Conservation (phyloP, 2,888 invertebrate genomes). For the Conchocele bisecta region DNA sequence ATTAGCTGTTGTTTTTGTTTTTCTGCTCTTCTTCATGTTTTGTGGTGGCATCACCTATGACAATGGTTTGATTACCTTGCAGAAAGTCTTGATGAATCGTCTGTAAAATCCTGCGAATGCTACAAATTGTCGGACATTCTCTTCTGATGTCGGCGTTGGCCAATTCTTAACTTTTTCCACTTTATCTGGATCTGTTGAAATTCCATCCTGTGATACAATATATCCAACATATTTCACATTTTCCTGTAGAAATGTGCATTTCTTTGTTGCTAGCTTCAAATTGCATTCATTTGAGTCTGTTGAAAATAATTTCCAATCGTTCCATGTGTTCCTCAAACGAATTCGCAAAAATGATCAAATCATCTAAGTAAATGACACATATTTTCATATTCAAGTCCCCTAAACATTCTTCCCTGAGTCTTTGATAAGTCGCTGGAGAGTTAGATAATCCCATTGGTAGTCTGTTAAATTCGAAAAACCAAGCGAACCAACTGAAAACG, state of each 20-base stretch:
- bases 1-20: too few species aligned
- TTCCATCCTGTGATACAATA: conserved; percentile 29
- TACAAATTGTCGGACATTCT: conserved; percentile 33
- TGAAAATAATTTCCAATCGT: conserved; percentile 33
- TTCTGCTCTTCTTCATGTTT: neutral
- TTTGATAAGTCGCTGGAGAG: conserved; percentile 43
- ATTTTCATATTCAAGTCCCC: conserved; percentile 27
- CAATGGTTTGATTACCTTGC: neutral
- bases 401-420: conserved; percentile 42
- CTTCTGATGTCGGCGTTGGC: conserved; percentile 31
- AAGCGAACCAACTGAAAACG: neutral
- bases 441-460: conserved; percentile 40
- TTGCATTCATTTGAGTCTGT: conserved; percentile 5
- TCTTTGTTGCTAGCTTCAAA: neutral
- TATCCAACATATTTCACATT: conserved; percentile 40
- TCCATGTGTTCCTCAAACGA: conserved; percentile 41
- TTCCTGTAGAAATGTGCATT: conserved; percentile 4
- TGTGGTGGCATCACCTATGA: neutral
- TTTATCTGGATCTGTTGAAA: conserved; percentile 45
- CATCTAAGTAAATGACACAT: conserved; percentile 53
- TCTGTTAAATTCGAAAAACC: conserved; percentile 14
- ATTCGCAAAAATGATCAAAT: conserved; percentile 46
- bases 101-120: conserved; percentile 40
- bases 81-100: neutral
- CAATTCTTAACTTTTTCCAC: conserved; percentile 35